A percentile compares a stretch with the other conserved stretches of the same genome.
phyloP scores from a whole-genome alignment of 2,888 invertebrate species.

The Nephrotoma appendiculata region DNA sequence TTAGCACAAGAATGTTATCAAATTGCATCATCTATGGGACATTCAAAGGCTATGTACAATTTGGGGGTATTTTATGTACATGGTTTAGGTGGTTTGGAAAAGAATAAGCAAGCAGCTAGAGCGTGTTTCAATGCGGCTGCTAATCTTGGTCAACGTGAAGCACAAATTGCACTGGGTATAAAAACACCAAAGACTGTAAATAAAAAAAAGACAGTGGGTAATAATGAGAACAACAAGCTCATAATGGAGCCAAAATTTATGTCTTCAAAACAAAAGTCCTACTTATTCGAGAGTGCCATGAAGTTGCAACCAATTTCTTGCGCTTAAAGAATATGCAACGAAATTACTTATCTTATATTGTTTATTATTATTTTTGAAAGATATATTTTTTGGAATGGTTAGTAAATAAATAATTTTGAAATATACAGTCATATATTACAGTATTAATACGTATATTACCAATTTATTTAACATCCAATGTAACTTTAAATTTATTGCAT shows the following conservation, averaged over 20 bases:
- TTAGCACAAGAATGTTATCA: slow-evolving; percentile 50
- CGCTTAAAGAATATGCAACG: not conserved
- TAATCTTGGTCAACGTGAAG: slow-evolving; percentile 40
- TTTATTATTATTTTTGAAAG: not conserved
- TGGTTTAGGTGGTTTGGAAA: slow-evolving; percentile 42
- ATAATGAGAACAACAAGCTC: not conserved
- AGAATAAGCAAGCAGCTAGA: slow-evolving; percentile 37
- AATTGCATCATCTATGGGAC: slow-evolving; percentile 45
- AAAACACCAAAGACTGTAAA: not conserved
- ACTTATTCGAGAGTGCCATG: slow-evolving; percentile 1
- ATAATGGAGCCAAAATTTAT: not conserved
- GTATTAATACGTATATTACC: too few relatives aligned
- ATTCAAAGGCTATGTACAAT: slow-evolving; percentile 52
- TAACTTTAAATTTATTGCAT: too few relatives aligned
- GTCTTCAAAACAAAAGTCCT: not conserved
- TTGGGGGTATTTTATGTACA: slow-evolving; percentile 52
- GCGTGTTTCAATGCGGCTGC: slow-evolving; percentile 41
- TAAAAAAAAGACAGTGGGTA: not conserved
- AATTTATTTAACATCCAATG: too few relatives aligned
- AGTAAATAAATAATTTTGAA: not conserved
- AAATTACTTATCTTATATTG: not conserved
- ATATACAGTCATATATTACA: not conserved
- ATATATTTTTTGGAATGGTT: not conserved
- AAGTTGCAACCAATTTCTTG: not conserved
- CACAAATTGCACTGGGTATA: slow-evolving; percentile 36